Evolutionary conservation across 1,140 invertebrate genomes (phyloP).

Genomic region (Neodiprion virginianus): DNA sequence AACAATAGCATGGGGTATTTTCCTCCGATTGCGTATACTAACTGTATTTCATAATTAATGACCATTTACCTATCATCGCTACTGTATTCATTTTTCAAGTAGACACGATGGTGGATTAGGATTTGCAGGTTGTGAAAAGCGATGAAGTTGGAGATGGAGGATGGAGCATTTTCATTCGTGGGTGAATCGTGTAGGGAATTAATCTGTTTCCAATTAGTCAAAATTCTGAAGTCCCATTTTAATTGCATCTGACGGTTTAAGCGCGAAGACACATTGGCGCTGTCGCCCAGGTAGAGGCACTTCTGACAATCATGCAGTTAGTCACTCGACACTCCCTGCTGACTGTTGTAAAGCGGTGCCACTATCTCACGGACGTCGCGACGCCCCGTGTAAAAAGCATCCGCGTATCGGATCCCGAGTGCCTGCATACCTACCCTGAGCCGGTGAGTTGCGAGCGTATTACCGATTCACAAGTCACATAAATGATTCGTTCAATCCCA

Average conservation of each 20-base stretch:
- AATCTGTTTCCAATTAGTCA: constrained; percentile 48
- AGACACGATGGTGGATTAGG: not conserved
- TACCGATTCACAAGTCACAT: constrained; percentile 43
- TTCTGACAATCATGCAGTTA: constrained; percentile 6
- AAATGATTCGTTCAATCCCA: constrained; percentile 56
- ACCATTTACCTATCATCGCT: too few species aligned
- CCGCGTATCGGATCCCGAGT: not conserved
- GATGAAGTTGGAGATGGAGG: not conserved
- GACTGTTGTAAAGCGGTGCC: constrained; percentile 6
- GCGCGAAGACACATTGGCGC: constrained; percentile 30
- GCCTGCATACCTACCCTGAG: constrained; percentile 21
- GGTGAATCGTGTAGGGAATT: not conserved
- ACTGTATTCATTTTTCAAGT: not conserved
- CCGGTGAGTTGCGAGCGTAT: constrained; percentile 42
- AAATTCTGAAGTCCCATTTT: constrained; percentile 33
- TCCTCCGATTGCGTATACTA: too few species aligned
- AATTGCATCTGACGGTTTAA: constrained; percentile 37
- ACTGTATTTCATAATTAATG: too few species aligned
- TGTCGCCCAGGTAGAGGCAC: constrained; percentile 1
- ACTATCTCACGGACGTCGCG: constrained; percentile 12
- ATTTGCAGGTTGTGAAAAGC: not conserved
- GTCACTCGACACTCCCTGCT: constrained; percentile 14
- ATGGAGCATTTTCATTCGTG: not conserved
- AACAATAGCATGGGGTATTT: too few species aligned
- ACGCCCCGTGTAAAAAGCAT: not conserved